These are phyloP conservation scores for Agonopterix heracliana DNA, from an alignment of 2,888 invertebrate genomes.

Conservation along the genomic window DNA sequence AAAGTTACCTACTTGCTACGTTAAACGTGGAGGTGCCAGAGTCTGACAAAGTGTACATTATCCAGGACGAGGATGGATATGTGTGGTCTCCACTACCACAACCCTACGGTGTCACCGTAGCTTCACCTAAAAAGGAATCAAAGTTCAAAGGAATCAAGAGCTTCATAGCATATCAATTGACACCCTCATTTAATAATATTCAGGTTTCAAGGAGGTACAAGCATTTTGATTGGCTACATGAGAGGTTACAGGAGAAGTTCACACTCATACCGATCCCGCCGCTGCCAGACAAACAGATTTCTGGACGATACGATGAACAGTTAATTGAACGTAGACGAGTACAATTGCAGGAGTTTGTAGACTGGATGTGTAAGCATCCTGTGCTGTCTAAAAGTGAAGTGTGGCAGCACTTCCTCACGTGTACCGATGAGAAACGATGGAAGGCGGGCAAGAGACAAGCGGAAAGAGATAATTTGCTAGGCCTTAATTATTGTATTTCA, in stretches of 20 bases:
- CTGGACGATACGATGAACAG: slow-evolving; percentile 97
- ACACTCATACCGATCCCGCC: slow-evolving; percentile 97
- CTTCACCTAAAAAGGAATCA: slow-evolving; percentile 97
- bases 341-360: slow-evolving; percentile 96
- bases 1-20: slow-evolving; percentile 90
- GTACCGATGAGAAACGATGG: slow-evolving; percentile 98
- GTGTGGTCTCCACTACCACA: slow-evolving; percentile 85
- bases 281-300: slow-evolving; percentile 97
- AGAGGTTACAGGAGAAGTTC: slow-evolving; percentile 94
- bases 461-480: slow-evolving; percentile 93
- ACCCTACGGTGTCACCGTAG: slow-evolving; percentile 89
- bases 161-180: slow-evolving; percentile 97
- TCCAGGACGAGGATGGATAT: slow-evolving; percentile 83
- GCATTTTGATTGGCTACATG: slow-evolving; percentile 99
- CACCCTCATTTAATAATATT: slow-evolving; percentile 95
- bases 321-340: slow-evolving; percentile 96
- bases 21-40: slow-evolving; percentile 82
- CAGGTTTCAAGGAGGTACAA: slow-evolving; percentile 97
- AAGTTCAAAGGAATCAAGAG: slow-evolving; percentile 98
- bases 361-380: slow-evolving; percentile 97
- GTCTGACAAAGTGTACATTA: slow-evolving; percentile 82
- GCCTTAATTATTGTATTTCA: slow-evolving; percentile 93
- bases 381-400: slow-evolving; percentile 94
- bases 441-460: slow-evolving; percentile 97
- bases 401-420: slow-evolving; percentile 97